Percentiles rank a stretch among this genome's conserved stretches.
These are phyloP conservation scores for Caerostris darwini DNA, from an alignment of 1,140 invertebrate species.

Conservation along the genomic window DNA sequence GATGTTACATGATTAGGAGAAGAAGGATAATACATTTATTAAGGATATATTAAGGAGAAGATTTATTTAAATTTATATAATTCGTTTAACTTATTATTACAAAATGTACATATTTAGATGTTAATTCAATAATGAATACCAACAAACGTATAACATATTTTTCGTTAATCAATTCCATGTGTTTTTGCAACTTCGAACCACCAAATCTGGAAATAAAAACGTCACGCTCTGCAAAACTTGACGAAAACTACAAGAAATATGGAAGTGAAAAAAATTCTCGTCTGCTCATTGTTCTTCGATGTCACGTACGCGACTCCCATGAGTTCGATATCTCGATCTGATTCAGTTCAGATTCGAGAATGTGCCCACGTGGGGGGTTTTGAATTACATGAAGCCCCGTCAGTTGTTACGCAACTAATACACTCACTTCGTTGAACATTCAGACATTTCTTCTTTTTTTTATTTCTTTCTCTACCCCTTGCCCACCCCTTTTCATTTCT, in stretches of 20 bases:
- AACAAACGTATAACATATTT: too few relatives aligned
- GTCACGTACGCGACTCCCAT: not conserved
- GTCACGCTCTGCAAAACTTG: conserved; percentile 51
- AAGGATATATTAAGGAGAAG: too few relatives aligned
- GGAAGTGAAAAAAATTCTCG: conserved; percentile 35
- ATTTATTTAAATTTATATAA: too few relatives aligned
- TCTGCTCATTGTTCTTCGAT: conserved; percentile 31
- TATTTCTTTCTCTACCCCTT: conserved; percentile 8
- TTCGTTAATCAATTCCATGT: too few relatives aligned
- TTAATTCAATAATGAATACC: too few relatives aligned
- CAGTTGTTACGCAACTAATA: conserved; percentile 76
- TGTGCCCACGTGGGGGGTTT: conserved; percentile 48
- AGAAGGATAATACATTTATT: too few relatives aligned
- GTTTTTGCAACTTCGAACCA: too few relatives aligned
- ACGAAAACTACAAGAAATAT: conserved; percentile 55
- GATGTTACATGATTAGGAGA: too few relatives aligned
- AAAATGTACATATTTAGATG: too few relatives aligned
- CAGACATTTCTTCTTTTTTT: conserved; percentile 56
- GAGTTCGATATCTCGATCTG: conserved; percentile 67
- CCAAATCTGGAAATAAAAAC: conserved; percentile 33
- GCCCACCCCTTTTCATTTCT: conserved; percentile 59
- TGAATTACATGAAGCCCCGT: conserved; percentile 72
- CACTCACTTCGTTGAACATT: conserved; percentile 74
- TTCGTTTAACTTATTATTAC: too few relatives aligned
- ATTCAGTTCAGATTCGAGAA: conserved; percentile 72